These are phyloP conservation scores for Gandaritis pyraliata DNA, from an alignment of 2,888 invertebrate species.

Conservation along the genomic window DNA sequence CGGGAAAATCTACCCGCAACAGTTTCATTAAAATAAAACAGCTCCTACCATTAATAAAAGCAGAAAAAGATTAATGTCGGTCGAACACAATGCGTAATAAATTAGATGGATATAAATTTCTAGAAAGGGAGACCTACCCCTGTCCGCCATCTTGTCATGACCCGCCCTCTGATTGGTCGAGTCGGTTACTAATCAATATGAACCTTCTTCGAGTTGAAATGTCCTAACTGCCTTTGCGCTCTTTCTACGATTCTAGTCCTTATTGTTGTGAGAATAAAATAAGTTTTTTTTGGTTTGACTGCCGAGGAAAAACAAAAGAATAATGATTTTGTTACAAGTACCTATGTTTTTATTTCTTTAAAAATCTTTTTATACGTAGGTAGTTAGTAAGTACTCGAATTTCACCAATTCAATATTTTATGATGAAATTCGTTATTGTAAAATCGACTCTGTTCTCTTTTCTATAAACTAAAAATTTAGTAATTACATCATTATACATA, in stretches of 20 bases:
- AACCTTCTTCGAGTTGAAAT: conserved; percentile 29
- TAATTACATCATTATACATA: too few species aligned
- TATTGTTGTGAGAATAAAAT: conserved; percentile 19
- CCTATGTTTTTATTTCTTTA: too few species aligned
- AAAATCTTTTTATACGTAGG: too few species aligned
- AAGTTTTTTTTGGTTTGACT: not conserved
- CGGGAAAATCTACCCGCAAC: conserved; percentile 57
- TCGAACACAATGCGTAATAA: conserved; percentile 79
- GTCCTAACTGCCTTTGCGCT: conserved; percentile 28
- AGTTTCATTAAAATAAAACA: conserved; percentile 83
- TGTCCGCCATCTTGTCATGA: conserved; percentile 70
- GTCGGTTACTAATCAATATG: conserved; percentile 74
- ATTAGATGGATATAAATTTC: conserved; percentile 74
- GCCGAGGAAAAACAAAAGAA: not conserved
- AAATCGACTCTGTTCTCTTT: conserved; percentile 18
- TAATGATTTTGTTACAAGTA: too few species aligned
- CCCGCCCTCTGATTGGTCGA: conserved; percentile 67
- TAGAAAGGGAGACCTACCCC: conserved; percentile 68
- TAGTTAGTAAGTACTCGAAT: too few species aligned
- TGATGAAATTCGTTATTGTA: too few species aligned
- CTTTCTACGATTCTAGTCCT: conserved; percentile 29
- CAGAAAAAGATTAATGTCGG: conserved; percentile 81
- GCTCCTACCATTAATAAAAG: conserved; percentile 77
- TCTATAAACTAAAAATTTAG: not conserved
- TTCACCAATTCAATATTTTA: too few species aligned